Percentiles rank a stretch among this genome's conserved stretches.
These are phyloP conservation scores for Coecobrya sp. DNA, from an alignment of 2,888 invertebrate genomes.

Conservation along the genomic window DNA sequence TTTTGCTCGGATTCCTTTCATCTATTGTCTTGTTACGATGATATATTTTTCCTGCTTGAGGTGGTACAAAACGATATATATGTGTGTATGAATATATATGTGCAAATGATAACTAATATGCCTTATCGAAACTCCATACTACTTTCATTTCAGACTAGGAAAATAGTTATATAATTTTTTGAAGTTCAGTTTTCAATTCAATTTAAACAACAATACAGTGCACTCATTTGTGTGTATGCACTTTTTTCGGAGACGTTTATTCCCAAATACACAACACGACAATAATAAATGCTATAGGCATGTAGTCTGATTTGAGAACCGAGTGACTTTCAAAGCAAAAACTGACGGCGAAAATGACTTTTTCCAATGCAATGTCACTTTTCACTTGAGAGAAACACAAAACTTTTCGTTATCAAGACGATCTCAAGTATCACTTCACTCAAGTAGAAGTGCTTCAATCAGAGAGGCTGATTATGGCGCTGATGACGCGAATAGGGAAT, in stretches of 20 bases:
- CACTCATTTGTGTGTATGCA: background rate
- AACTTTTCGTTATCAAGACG: slow-evolving; percentile 19
- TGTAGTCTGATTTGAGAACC: background rate
- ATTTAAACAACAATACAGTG: background rate
- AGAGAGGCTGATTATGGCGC: slow-evolving; percentile 34
- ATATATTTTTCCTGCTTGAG: too few relatives aligned
- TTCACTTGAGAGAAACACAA: slow-evolving; percentile 19
- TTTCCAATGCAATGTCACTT: slow-evolving; percentile 38
- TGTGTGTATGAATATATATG: too few relatives aligned
- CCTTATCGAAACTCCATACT: too few relatives aligned
- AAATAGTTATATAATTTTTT: too few relatives aligned
- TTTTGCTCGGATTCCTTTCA: too few relatives aligned
- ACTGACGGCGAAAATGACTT: background rate
- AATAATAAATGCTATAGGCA: too few relatives aligned
- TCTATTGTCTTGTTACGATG: too few relatives aligned
- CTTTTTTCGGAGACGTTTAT: too few relatives aligned
- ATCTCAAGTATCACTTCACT: slow-evolving; percentile 33
- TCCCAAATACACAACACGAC: too few relatives aligned
- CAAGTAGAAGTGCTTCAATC: slow-evolving; percentile 46
- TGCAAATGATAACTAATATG: background rate
- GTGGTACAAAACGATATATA: too few relatives aligned
- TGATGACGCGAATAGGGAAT: slow-evolving; percentile 26
- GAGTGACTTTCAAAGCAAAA: background rate
- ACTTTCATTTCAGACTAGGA: too few relatives aligned
- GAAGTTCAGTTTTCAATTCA: too few relatives aligned